phyloP scores from a whole-genome alignment of 2,113 vertebrate genomes.

The Ceyx margarethae region DNA sequence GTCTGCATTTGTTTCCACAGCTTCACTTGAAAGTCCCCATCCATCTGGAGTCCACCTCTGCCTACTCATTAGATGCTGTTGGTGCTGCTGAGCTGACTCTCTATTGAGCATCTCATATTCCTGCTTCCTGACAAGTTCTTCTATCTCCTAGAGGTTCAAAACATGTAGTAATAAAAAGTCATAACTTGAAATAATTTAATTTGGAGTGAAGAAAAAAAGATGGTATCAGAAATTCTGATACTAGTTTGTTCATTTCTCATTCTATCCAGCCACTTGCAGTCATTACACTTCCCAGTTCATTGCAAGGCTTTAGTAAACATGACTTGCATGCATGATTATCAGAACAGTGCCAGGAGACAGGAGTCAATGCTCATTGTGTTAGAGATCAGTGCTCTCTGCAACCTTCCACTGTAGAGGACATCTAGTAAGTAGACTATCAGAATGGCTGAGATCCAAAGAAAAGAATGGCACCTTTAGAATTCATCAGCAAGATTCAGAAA shows the following conservation, averaged over 20 bases:
- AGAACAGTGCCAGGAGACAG: background rate
- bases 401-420: background rate
- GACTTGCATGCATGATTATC: background rate
- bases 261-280: background rate
- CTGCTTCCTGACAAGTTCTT: constrained; percentile 72
- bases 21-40: background rate
- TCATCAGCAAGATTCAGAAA: background rate
- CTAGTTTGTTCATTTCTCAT: background rate
- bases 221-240: constrained; percentile 25
- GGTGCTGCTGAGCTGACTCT: constrained; percentile 51
- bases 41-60: constrained; percentile 24
- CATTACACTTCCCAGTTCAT: background rate
- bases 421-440: background rate
- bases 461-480: background rate
- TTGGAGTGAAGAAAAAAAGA: constrained; percentile 4
- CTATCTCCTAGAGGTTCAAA: constrained; percentile 67
- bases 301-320: constrained; percentile 6
- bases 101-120: constrained; percentile 60
- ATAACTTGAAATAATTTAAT: background rate
- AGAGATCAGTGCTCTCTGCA: background rate
- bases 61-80: constrained; percentile 20
- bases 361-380: background rate
- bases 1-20: constrained; percentile 4
- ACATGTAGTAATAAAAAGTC: background rate
- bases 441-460: background rate